Evolutionary conservation across 2,113 vertebrate species (phyloP), one percentile per base, ranked within the genome.

Genomic region (Oncorhynchus gorbuscha): DNA sequence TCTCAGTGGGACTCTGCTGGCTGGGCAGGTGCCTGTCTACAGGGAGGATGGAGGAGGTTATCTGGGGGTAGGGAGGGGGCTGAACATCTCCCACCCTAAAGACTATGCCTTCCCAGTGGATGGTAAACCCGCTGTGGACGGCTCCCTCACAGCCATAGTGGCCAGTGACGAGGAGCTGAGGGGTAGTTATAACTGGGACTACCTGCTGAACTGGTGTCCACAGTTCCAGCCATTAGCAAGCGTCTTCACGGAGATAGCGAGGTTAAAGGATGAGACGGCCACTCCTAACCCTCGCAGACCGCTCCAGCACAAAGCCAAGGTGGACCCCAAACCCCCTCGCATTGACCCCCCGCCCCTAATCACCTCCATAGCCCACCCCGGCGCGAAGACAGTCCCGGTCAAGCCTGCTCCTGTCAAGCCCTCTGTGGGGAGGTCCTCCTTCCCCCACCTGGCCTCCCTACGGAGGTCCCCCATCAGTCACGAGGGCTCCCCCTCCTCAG

Each of bases 181-280:
- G 0, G 97, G 98, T 79, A 99, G 97, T 92, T 99, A 99, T 88
- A 98, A 98, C 92, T 99, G 98, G 98, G 98, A 99, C 91, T 99
- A 99, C 79, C 93, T 99, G 74, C 95, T 99, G 73, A 98, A 98
- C 91, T 99, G 98, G 98, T 98, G 97, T 86, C 98, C 98, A 58
- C 98, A 97, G 91, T 99, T 98, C 91, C 97, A 99, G 87, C 98
- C 97, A 0, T 88, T 99, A 77, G 98, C 98, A 66, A 98, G 95
- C 0, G 97, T 99, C 85, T 99, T 99, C 89, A 99, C 97, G 0
- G 98, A 99, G 90, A 99, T 99, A 0, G 98, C 97, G 8, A 93
- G 97, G 77, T 94, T 99, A 66, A 99, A 99, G 85, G 98, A 99
- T 69, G 98, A 99, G 91, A 96, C 93, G 6, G 93, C 94, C 62